Evolutionary conservation across 2,113 vertebrate genomes (phyloP), one percentile per base, ranked within the genome.

Genomic region (Salvator merianae): DNA sequence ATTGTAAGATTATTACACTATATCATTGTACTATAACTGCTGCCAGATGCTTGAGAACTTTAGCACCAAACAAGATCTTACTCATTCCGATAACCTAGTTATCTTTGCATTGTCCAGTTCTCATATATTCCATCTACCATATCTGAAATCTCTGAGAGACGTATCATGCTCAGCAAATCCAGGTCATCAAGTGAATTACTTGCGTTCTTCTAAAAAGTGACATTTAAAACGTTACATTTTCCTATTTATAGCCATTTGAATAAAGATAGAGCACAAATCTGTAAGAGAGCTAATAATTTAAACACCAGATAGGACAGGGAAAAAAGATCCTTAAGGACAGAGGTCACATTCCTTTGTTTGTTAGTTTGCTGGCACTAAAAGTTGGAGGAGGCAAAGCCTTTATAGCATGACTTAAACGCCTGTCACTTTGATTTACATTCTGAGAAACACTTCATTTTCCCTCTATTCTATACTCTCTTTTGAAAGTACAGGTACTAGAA

Each of bases 231-330:
- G 63, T 34, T 38, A 66, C 43, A 32, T 20, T 53, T 74, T 81
- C n/a, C 72, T 86, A 81, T 86, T 86, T 81, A 75, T 68, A 43
- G 40, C n/a, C 28, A 43, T 14, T 28, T 68, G 13, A 76, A 55
- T n/a, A 16, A 76, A 76, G 78, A 81, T 34, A 81, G 47, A 81
- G 63, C 71, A 86, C 55, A 50, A 47, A 66, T 40, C 22, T 40
- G 40, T 65, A 78, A 77, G 66, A 69, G 16, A 70, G 65, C n/a
- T 70, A 87, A 34, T 30, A 73, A 66, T 65, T 73, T 73, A 38
- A 32, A 83, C 12, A 73, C 22, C n/a, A 68, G 47, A 79, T 32
- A 79, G 55, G 40, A 53, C 55, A 2, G 55, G 43, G 20, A 63
- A 62, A 8, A 50, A 9, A 72, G n/a, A 53, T 47, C 28, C 65